These are phyloP conservation scores for Drosophila santomea DNA, from an alignment of 1,140 invertebrate genomes.

Conservation along the genomic window DNA sequence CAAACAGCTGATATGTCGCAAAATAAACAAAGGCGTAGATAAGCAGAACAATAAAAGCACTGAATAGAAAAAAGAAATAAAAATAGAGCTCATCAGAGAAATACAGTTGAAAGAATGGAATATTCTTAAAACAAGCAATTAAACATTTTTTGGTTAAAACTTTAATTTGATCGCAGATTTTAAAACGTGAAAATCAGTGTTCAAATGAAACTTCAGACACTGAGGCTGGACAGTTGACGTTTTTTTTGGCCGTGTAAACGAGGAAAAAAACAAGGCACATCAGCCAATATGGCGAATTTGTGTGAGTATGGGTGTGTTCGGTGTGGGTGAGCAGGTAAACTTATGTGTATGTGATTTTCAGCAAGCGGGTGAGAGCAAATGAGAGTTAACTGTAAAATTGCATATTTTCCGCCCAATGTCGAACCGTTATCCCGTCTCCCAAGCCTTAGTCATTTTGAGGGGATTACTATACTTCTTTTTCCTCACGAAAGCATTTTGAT, in stretches of 20 bases:
- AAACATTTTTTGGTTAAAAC: too few relatives aligned
- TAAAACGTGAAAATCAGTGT: background rate
- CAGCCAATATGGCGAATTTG: slow-evolving; percentile 63
- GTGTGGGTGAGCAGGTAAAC: slow-evolving; percentile 28
- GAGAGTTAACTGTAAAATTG: slow-evolving; percentile 62
- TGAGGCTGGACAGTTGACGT: background rate
- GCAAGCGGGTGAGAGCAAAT: slow-evolving; percentile 21
- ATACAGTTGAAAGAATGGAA: background rate
- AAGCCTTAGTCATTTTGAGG: slow-evolving; percentile 45
- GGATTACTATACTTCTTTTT: slow-evolving; percentile 33
- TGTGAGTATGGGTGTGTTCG: slow-evolving; percentile 17
- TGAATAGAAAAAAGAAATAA: background rate
- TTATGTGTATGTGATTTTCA: slow-evolving; percentile 29
- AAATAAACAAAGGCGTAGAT: slow-evolving; percentile 26
- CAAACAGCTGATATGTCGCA: slow-evolving; percentile 62
- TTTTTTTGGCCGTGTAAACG: slow-evolving; percentile 23
- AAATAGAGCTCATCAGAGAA: background rate
- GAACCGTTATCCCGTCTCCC: slow-evolving; percentile 30
- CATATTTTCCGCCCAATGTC: slow-evolving; percentile 35
- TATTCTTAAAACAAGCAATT: too few relatives aligned
- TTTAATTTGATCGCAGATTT: background rate
- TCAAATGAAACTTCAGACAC: background rate
- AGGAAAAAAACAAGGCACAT: slow-evolving; percentile 58
- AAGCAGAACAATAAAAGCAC: slow-evolving; percentile 14
- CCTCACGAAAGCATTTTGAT: slow-evolving; percentile 63